Evolutionary conservation across 2,113 vertebrate genomes (phyloP).

Genomic region (Cephalopholis sonnerati): DNA sequence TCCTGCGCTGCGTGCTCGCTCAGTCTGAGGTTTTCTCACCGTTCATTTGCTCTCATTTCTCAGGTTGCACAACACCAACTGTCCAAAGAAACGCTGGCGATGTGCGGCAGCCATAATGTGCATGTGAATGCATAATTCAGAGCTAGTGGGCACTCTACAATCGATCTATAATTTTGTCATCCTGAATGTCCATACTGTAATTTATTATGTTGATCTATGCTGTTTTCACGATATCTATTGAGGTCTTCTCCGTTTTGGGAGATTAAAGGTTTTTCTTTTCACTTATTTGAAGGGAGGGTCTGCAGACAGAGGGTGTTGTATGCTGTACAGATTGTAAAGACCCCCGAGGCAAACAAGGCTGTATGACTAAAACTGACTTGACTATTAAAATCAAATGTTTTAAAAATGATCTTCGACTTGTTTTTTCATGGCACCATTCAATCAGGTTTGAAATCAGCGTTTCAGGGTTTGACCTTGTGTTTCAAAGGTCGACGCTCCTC

Average conservation of each 20-base stretch:
- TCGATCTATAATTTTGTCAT: no score
- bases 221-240: no score
- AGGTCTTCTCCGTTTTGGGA: neutral
- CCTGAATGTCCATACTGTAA: no score
- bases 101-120: neutral
- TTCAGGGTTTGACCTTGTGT: neutral
- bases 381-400: neutral
- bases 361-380: neutral
- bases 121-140: neutral
- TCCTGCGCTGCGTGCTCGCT: constrained; percentile 27
- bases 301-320: neutral
- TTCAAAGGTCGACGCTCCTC: neutral
- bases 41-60: neutral
- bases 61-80: neutral
- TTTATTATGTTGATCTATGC: neutral
- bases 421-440: neutral
- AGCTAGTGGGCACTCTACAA: neutral
- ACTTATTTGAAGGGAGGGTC: neutral
- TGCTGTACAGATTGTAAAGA: neutral
- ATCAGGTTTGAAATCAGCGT: neutral
- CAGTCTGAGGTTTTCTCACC: constrained; percentile 7
- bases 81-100: neutral
- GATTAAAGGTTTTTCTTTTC: neutral
- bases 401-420: neutral
- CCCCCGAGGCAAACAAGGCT: no score